Conservation (phyloP, 2,797 vertebrate species). For the Trichosurus vulpecula region DNA sequence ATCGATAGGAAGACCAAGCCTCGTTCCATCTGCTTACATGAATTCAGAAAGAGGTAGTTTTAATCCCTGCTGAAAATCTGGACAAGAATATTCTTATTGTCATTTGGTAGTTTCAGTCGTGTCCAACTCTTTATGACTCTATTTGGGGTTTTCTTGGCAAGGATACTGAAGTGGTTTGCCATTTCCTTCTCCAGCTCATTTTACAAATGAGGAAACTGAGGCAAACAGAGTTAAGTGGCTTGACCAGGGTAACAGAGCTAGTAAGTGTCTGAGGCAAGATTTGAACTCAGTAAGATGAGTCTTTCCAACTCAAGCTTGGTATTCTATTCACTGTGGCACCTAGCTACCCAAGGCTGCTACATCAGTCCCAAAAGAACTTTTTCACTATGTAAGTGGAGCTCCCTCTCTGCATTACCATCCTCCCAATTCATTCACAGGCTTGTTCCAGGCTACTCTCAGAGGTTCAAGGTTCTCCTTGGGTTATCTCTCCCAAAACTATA, state of each 20-base stretch:
- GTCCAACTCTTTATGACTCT: not conserved
- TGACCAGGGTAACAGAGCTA: not conserved
- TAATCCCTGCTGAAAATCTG: not conserved
- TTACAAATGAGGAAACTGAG: not conserved
- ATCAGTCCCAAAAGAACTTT: not conserved
- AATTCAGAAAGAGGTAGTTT: not conserved
- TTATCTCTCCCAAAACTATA: not conserved
- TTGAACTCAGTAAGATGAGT: not conserved
- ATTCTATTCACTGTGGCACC: not conserved
- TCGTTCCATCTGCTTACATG: not conserved
- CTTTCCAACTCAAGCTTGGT: not conserved
- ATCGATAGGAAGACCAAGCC: not conserved
- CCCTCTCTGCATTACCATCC: not conserved
- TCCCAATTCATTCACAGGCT: not conserved
- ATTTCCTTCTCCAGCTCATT: not conserved
- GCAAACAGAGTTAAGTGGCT: not conserved
- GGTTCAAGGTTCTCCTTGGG: not conserved
- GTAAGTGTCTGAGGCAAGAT: not conserved
- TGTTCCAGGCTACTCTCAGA: not conserved
- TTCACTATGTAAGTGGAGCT: not conserved
- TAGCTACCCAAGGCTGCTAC: not conserved
- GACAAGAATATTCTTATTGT: not conserved
- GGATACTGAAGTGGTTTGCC: not conserved
- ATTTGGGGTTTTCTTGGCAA: not conserved
- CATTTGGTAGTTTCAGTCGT: not conserved